Conservation (phyloP, 2,797 vertebrate species). For the Poecilia picta region DNA sequence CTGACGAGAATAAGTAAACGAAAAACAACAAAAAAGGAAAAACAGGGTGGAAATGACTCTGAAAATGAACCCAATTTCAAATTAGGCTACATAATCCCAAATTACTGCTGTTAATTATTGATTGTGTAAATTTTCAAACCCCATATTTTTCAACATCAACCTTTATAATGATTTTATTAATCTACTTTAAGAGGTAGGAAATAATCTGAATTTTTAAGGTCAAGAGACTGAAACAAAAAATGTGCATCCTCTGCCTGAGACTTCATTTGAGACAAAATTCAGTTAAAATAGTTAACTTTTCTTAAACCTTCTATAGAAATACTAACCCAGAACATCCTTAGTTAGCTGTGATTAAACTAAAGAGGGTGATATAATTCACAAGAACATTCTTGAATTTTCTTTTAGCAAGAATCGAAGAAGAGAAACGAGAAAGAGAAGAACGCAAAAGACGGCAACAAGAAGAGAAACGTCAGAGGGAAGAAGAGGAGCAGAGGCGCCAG, state of each 20-base stretch:
- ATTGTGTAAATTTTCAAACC: no score
- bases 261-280: not conserved
- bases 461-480: not conserved
- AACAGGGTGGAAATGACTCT: not conserved
- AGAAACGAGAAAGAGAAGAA: not conserved
- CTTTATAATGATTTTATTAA: not conserved
- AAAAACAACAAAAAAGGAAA: not conserved
- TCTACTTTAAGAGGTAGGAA: not conserved
- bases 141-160: not conserved
- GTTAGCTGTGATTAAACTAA: not conserved
- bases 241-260: not conserved
- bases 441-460: not conserved
- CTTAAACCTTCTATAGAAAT: not conserved
- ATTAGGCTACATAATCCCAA: no score
- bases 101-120: no score
- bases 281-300: not conserved
- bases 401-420: conserved; percentile 14
- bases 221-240: no score
- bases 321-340: not conserved
- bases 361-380: not conserved
- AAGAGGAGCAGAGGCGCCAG: not conserved
- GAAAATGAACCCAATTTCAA: not conserved
- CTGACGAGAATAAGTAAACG: no score
- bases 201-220: no score
- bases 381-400: not conserved